Evolutionary conservation across 2,113 vertebrate species (phyloP), one percentile per base, ranked within the genome.

Genomic region (Syngnathus scovelli): DNA sequence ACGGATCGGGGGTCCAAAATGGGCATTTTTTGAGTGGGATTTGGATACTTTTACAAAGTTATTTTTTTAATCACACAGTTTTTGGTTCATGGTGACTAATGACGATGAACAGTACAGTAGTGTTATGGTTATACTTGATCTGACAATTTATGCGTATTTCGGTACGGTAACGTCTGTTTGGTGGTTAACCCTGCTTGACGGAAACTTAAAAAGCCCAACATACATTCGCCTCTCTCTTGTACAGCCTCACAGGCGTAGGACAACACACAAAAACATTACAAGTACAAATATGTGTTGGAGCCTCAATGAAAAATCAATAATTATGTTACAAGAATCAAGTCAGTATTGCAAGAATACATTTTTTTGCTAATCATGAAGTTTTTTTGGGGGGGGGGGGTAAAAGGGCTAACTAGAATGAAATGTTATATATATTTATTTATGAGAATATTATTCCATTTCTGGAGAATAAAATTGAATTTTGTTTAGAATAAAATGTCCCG

Each of bases 201-300:
- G 36, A 39, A 51, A 51, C 19, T n/a, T n/a, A 51, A 38, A 38
- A 60, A 60, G 18, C 16, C 36, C 37, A 60, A 19, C 36, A 19
- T 18, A n/a, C 58, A 60, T 10, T 52, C 19, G 7, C 49, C 7
- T 60, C 58, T 60, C 36, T 60, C 16, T 59, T 37, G 5, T 59
- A 18, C 7, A 16, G 15, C 63, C 61, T 75, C 15, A 60, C 16
- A 70, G 64, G 37, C 23, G 75, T 61, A 67, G 49, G 37, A 85
- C 44, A 23, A 54, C 64, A 63, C 49, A 21, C 19, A 52, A n/a
- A 1, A 52, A n/a, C 49, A 10, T 52, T 52, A 52, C 19, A 10
- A 21, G 49, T 52, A 21, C 19, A 52, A 21, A 52, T 8, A n/a
- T 21, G 49, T 9, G 7, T 52, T 9, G 21, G 49, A 8, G 9